Conservation (phyloP, 2,113 vertebrate species). For the Bolborhynchus lineola region DNA sequence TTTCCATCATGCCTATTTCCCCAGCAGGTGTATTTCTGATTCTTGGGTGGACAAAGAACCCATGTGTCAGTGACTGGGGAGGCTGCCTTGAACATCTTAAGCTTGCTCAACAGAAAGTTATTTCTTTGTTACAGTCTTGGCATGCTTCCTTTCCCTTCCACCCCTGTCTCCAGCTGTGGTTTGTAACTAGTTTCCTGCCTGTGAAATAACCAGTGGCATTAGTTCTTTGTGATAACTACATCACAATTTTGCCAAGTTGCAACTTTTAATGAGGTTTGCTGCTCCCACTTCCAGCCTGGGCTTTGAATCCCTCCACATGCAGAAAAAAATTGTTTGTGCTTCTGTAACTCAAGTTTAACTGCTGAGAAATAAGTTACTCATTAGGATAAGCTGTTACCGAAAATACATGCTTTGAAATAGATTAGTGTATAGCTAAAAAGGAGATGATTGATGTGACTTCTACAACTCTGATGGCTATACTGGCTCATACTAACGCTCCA, state of each 20-base stretch:
- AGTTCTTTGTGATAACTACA: neutral
- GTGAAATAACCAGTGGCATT: neutral
- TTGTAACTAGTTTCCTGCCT: neutral
- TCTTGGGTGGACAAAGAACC: neutral
- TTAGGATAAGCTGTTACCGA: neutral
- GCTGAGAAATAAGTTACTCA: neutral
- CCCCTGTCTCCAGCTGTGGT: neutral
- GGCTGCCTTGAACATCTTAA: neutral
- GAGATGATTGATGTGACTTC: neutral
- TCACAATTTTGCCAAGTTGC: neutral
- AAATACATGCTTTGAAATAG: neutral
- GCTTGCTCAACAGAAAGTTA: neutral
- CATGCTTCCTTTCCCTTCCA: neutral
- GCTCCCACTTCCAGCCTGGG: neutral
- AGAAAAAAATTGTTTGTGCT: neutral
- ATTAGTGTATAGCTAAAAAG: neutral
- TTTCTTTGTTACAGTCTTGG: neutral
- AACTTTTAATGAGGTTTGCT: neutral
- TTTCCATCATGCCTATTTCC: neutral
- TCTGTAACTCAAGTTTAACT: neutral
- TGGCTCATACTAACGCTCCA: neutral
- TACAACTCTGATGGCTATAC: neutral
- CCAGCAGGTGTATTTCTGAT: neutral
- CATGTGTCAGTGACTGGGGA: neutral
- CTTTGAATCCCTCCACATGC: neutral